phyloP scores from a whole-genome alignment of 2,888 invertebrate species.

The Trichopria drosophilae region DNA sequence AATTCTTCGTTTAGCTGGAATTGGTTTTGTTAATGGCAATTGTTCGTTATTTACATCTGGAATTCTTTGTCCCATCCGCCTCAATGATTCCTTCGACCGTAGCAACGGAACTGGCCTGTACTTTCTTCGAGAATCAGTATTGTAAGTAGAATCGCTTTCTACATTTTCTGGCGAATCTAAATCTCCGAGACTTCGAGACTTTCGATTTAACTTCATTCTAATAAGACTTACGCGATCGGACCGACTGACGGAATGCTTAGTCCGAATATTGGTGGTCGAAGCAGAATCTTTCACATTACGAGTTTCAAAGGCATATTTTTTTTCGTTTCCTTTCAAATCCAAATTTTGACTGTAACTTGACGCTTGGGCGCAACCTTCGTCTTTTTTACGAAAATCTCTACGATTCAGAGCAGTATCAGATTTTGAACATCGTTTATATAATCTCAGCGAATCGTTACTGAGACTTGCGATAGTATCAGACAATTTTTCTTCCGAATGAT shows the following conservation, averaged over 20 bases:
- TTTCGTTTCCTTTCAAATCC: constrained; percentile 27
- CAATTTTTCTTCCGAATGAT: no score
- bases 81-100: constrained; percentile 39
- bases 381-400: constrained; percentile 12
- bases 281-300: no score
- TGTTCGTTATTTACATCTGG: constrained; percentile 8
- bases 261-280: no score
- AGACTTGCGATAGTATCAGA: constrained; percentile 18
- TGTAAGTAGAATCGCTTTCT: constrained; percentile 3
- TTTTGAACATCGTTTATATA: constrained; percentile 38
- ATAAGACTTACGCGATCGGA: neutral
- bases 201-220: constrained; percentile 36
- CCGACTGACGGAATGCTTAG: no score
- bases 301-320: neutral
- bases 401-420: constrained; percentile 41
- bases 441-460: constrained; percentile 28
- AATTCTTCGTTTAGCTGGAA: constrained; percentile 29
- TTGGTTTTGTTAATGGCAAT: constrained; percentile 14
- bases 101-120: constrained; percentile 40
- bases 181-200: constrained; percentile 46
- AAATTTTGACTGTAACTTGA: constrained; percentile 32
- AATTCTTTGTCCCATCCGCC: constrained; percentile 14
- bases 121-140: constrained; percentile 10
- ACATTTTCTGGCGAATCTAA: constrained; percentile 38
- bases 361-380: no score